Percentiles rank a stretch among this genome's conserved stretches.
These are phyloP conservation scores for Trissolcus basalis DNA, from an alignment of 1,140 invertebrate species.

Conservation along the genomic window DNA sequence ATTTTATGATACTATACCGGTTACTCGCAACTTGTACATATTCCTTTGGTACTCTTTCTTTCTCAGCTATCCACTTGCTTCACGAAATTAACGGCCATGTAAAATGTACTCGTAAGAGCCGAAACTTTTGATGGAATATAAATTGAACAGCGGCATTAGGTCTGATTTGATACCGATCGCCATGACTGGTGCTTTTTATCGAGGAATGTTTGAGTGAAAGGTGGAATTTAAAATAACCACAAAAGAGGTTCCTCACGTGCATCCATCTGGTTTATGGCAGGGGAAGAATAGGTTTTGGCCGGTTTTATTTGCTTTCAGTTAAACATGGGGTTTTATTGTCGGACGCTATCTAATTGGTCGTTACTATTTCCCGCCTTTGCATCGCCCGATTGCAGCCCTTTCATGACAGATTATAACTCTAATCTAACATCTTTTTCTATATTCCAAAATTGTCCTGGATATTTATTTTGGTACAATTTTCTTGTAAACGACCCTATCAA, in stretches of 20 bases:
- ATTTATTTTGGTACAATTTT: conserved; percentile 46
- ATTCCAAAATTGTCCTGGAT: conserved; percentile 11
- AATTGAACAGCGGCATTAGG: not conserved
- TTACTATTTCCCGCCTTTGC: conserved; percentile 19
- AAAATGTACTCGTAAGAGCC: too few relatives aligned
- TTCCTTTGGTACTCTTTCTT: conserved; percentile 4
- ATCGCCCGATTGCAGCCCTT: conserved; percentile 6
- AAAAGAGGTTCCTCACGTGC: too few relatives aligned
- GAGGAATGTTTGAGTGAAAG: too few relatives aligned
- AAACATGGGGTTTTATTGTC: too few relatives aligned
- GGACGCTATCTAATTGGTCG: too few relatives aligned
- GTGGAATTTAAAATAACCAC: too few relatives aligned
- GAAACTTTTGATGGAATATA: too few relatives aligned
- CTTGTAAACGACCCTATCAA: conserved; percentile 47
- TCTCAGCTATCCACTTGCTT: conserved; percentile 12
- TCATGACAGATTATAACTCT: conserved; percentile 25
- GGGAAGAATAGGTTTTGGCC: too few relatives aligned
- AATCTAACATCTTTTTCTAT: conserved; percentile 2
- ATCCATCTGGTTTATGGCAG: too few relatives aligned
- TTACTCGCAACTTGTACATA: conserved; percentile 34
- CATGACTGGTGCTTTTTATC: too few relatives aligned
- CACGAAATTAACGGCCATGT: conserved; percentile 20
- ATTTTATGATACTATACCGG: conserved; percentile 69
- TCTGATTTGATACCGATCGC: not conserved
- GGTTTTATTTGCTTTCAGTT: too few relatives aligned